Conservation (phyloP, 2,888 invertebrate species). For the Campoplex capitator region DNA sequence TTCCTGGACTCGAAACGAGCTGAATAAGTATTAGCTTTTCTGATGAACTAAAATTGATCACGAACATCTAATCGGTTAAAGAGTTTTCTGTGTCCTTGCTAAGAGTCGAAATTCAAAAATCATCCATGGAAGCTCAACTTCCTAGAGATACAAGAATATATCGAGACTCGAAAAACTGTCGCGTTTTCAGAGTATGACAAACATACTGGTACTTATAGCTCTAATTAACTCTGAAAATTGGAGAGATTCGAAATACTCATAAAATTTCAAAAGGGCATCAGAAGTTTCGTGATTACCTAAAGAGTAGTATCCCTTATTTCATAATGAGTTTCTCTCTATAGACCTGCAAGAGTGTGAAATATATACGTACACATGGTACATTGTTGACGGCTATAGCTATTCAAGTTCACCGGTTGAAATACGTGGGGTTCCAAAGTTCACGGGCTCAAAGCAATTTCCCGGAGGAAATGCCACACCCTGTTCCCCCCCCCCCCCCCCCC, state of each 20-base stretch:
- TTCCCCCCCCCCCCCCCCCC: conserved; percentile 30
- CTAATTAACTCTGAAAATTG: not conserved
- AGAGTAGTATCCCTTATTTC: conserved; percentile 3
- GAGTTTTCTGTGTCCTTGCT: too few relatives aligned
- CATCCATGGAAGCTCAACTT: not conserved
- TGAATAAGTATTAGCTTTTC: not conserved
- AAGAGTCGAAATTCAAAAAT: not conserved
- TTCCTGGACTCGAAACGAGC: not conserved
- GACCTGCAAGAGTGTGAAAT: not conserved
- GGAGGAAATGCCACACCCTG: conserved; percentile 45
- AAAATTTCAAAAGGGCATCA: not conserved
- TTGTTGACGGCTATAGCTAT: conserved; percentile 23
- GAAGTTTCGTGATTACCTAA: not conserved
- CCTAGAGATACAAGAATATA: not conserved
- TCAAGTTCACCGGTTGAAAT: conserved; percentile 31
- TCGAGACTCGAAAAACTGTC: not conserved
- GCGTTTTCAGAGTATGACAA: not conserved
- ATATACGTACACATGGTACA: conserved; percentile 4
- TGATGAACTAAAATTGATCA: too few relatives aligned
- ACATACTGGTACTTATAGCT: not conserved
- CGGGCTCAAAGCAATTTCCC: conserved; percentile 48
- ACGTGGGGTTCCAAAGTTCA: conserved; percentile 49
- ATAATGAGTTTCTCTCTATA: conserved; percentile 25
- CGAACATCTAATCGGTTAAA: too few relatives aligned
- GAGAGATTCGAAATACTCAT: not conserved